phyloP scores from a whole-genome alignment of 2,113 vertebrate genomes.

The Perca fluviatilis region DNA sequence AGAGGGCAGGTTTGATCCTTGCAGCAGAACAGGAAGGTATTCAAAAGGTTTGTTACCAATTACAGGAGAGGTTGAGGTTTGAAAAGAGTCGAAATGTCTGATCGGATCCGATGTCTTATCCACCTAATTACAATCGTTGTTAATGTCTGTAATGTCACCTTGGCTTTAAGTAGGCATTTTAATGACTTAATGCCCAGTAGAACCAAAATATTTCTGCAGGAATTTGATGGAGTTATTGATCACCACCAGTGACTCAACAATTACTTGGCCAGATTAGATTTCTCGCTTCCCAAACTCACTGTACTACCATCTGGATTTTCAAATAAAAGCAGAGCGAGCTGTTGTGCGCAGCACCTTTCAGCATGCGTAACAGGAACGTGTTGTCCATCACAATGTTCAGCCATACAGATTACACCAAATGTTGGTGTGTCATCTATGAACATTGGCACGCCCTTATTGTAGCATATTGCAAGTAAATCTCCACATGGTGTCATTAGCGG shows the following conservation, averaged over 20 bases:
- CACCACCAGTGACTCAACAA: constrained; percentile 47
- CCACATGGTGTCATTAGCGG: constrained; percentile 43
- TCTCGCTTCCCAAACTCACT: constrained; percentile 30
- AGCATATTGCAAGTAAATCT: constrained; percentile 18
- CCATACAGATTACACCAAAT: neutral
- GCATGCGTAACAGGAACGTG: constrained; percentile 32
- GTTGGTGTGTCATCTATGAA: neutral
- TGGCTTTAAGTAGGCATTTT: constrained; percentile 1
- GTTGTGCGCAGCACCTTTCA: constrained; percentile 33
- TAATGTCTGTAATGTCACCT: constrained; percentile 20
- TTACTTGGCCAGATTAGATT: constrained; percentile 52
- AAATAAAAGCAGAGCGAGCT: constrained; percentile 31
- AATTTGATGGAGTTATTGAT: constrained; percentile 45
- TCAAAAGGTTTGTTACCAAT: constrained; percentile 16
- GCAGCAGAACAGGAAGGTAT: constrained; percentile 37
- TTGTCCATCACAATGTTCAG: constrained; percentile 5
- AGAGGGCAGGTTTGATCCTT: constrained; percentile 57
- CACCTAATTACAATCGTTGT: constrained; percentile 2
- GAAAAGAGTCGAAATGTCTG: neutral
- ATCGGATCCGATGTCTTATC: neutral
- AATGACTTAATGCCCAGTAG: neutral
- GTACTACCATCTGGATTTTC: constrained; percentile 37
- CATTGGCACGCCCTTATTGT: constrained; percentile 4
- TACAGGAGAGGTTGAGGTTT: constrained; percentile 11
- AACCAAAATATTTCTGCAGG: constrained; percentile 6